Conservation (phyloP, 1,140 invertebrate genomes). For the Eulimnadia texana region DNA sequence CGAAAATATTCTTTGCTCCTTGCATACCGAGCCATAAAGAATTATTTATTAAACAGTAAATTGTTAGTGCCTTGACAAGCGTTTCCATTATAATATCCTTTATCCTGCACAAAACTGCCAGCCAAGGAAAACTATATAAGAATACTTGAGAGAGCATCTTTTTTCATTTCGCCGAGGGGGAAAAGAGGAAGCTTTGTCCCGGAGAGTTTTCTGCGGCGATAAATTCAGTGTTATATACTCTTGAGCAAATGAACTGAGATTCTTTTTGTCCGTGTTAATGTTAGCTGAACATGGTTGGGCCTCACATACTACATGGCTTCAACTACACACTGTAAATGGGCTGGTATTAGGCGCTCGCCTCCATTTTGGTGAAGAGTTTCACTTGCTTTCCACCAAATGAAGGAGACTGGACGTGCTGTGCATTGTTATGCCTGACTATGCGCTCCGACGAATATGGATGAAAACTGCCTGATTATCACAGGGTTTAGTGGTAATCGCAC, state of each 20-base stretch:
- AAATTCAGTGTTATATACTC: background rate
- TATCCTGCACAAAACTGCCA: background rate
- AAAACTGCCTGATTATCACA: background rate
- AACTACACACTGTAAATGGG: no score
- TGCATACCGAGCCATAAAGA: background rate
- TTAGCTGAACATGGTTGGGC: background rate
- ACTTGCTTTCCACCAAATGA: background rate
- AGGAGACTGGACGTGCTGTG: background rate
- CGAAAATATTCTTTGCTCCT: background rate
- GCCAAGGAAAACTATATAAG: background rate
- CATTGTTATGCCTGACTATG: background rate
- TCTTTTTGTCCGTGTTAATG: background rate
- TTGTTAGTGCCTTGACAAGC: background rate
- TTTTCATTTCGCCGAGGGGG: background rate
- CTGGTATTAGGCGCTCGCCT: no score
- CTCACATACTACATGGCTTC: no score
- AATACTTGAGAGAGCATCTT: background rate
- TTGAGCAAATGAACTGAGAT: background rate
- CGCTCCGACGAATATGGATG: background rate
- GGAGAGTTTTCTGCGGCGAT: background rate
- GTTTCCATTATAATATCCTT: background rate
- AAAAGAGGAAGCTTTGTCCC: background rate
- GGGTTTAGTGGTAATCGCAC: background rate
- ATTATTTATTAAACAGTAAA: background rate
- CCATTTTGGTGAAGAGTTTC: no score